Conservation (phyloP, 2,113 vertebrate genomes). For the Petaurus breviceps region DNA sequence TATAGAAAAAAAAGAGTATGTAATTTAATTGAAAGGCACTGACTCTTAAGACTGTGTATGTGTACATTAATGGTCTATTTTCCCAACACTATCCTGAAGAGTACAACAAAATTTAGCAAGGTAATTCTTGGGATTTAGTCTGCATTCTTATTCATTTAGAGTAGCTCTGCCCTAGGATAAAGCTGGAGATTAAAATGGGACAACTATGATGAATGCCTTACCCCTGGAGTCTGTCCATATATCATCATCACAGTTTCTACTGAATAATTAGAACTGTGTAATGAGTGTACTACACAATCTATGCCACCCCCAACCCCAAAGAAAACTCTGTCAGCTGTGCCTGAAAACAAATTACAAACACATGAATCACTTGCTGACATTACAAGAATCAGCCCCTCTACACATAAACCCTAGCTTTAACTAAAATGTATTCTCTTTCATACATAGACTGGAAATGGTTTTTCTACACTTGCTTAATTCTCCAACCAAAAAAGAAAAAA, state of each 20-base stretch:
- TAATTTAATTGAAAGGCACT: not conserved
- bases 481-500: not conserved
- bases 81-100: not conserved
- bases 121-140: accelerated
- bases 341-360: not conserved
- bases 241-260: accelerated
- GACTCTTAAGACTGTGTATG: not conserved
- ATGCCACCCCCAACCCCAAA: not conserved
- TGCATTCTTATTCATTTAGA: accelerated
- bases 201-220: not conserved
- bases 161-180: accelerated
- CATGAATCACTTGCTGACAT: accelerated
- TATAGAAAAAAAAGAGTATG: not conserved
- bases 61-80: not conserved
- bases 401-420: not conserved
- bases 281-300: not conserved
- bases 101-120: not conserved
- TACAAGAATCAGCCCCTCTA: not conserved
- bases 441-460: not conserved
- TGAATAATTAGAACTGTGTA: accelerated
- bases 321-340: not conserved
- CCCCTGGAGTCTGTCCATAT: not conserved
- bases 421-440: not conserved
- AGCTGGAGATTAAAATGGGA: accelerated
- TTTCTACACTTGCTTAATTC: not conserved